Base-by-base conservation (phyloP, 2,888 invertebrate genomes). In the Myathropa florea region DNA sequence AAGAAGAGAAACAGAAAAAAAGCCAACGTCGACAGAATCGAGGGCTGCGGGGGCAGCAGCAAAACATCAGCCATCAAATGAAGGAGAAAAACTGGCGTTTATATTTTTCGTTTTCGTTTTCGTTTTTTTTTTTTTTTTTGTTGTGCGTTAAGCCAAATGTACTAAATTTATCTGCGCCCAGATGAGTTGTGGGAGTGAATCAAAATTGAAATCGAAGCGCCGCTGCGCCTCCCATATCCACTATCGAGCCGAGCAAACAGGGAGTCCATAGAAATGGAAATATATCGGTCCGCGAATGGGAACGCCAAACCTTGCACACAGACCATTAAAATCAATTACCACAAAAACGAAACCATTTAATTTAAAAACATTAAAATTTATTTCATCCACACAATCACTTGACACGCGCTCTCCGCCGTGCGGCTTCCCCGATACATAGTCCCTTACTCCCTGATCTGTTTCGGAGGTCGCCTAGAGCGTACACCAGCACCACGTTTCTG, bases 271-370 rank as follows among this genome's bases (percentile, higher is more conserved):
- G 65, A 80, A 82, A 81, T 85, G 73, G 70, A 78, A 81, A 79
- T 79, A 81, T 72, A 87, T 83, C 87, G 75, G 63, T 71, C 68
- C 65, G 71, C 78, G 79, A 87, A 82, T 78, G 87, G 73, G 77
- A 83, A 80, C 83, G 88, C 84, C 87, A 88, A 86, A 88, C 82
- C 81, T 88, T 87, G 79, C 88, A 80, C 86, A 88, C 88, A 82
- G 82, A 83, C 89, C 89, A 89, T 89, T 89, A 89, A 89, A 89
- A 89, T 88, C 89, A 89, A 89, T 89, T 89, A 89, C 89, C 88
- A 88, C 89, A 89, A 88, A 89, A 88, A 89, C 87, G 87, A 88
- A 89, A 87, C 88, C 88, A 89, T 89, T 89, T 89, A 89, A 89
- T 88, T 89, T 88, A 83, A 88, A 88, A 89, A 88, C 85, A 88